Percentiles rank a stretch among this genome's conserved stretches.
These are phyloP conservation scores for Sialis lutaria DNA, from an alignment of 2,888 invertebrate genomes.

Conservation along the genomic window DNA sequence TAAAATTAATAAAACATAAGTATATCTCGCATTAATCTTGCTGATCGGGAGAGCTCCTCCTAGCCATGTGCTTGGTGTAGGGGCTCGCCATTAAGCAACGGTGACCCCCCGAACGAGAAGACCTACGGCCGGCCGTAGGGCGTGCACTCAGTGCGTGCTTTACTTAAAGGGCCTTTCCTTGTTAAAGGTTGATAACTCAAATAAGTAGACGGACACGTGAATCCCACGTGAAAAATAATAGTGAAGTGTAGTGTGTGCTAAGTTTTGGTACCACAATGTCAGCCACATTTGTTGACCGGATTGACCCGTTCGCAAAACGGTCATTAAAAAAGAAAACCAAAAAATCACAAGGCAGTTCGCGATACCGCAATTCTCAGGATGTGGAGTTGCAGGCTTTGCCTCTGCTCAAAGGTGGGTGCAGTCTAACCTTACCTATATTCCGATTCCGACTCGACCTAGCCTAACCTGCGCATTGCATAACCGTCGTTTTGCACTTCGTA, in stretches of 20 bases:
- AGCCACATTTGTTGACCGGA: constrained; percentile 94
- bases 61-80: background rate
- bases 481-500: background rate
- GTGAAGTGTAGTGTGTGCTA: constrained; percentile 26
- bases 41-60: background rate
- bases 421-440: background rate
- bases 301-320: constrained; percentile 98
- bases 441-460: background rate
- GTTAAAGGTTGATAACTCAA: background rate
- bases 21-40: background rate
- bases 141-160: constrained; percentile 18
- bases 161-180: background rate
- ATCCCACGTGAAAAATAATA: constrained; percentile 7
- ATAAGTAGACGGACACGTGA: constrained; percentile 18
- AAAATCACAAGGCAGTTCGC: constrained; percentile 96
- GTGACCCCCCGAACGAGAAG: background rate
- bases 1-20: background rate
- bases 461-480: background rate
- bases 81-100: background rate
- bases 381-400: constrained; percentile 94
- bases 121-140: constrained; percentile 16
- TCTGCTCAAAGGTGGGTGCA: constrained; percentile 77
- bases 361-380: constrained; percentile 95
- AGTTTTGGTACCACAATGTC: constrained; percentile 39
- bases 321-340: constrained; percentile 96